Base-by-base conservation (phyloP, 2,113 vertebrate species). In the Siniperca knerii region DNA sequence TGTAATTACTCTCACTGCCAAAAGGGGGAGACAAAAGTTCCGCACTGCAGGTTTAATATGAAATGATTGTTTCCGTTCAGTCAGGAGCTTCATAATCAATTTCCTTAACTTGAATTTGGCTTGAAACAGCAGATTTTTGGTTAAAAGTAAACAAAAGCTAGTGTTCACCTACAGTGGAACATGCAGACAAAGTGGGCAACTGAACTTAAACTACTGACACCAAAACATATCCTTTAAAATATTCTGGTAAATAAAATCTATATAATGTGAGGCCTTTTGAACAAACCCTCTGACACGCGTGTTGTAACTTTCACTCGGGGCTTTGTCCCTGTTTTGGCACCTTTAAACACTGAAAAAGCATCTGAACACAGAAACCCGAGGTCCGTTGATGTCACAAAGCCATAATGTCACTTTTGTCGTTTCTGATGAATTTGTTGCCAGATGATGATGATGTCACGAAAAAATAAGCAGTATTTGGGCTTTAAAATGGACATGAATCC, bases 341-440 rank as follows among this genome's bases (percentile, higher is more conserved):
- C 83, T 91, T 90, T 86, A 66, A 77, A 73, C 76, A 50, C 55
- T 54, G 29, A 71, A 21, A 46, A 75, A 23, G 3, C 60, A 46
- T 65, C 77, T 16, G 66, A 64, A 79, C 69, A 64, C 61, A 23
- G 62, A 67, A 68, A 58, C 44, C 48, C 33, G 79, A 73, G 48
- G 64, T 67, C 75, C 18, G 72, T 48, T 66, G 68, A 54, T 58
- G 21, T 79, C 75, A 76, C 68, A 4, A 89, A 93, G 91, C 88
- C 82, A 92, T 85, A 88, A 67, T 60, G 66, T 85, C 73, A 65
- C 73, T 77, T 77, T 48, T 58, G 73, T 79, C 4, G 54, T 84
- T 89, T 69, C 18, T 70, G 67, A 61, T 33, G 46, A 79, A 54
- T 1, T 15, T 82, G 76, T 83, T 55, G 65, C 18, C 7, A 76